Base-by-base conservation (phyloP, 2,797 vertebrate genomes). In the Erpetoichthys calabaricus region DNA sequence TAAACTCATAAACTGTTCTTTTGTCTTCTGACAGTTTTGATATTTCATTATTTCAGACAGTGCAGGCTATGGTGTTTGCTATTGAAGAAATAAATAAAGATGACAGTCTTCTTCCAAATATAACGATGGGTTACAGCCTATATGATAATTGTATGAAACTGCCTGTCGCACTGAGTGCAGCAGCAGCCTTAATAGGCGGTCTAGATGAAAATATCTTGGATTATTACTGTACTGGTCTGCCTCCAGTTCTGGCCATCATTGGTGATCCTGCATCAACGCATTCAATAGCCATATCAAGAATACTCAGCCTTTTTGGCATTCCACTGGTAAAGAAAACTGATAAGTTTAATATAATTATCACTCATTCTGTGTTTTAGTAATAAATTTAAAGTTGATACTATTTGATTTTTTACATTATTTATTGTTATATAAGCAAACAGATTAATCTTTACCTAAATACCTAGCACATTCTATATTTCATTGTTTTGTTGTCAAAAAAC, bases 231-330 rank as follows among this genome's bases (percentile, higher is more conserved):
- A 46, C 9, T 45, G 45, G 60, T 3, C 56, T 67, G 51, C 68
- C 72, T 9, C 65, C 62, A 56, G 63, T 75, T 42, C 62, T 69
- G 51, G 64, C 67, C 45, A 68, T 78, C 60, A 69, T 78, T 44
- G 76, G 72, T n/a, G 76, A 75, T 52, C 70, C 72, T 4, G 73
- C 72, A 55, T 76, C 76, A 56, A 73, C 70, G 8, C 67, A 75
- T 42, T 71, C 76, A 8, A 74, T 78, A 57, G 70, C 72, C 55
- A 68, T 76, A 59, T 70, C 74, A 25, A 72, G 66, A 60, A 9
- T 71, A 43, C 67, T 75, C 54, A 67, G 65, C 47, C 59, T 69
- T 25, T 73, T 75, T 54, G 66, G 58, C 3, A 64, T 76, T 58
- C 73, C 76, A 49, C 58, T 76, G 74, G 76, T 78, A 63, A 71